Base-by-base conservation (phyloP, 2,797 vertebrate species). In the Sciaenops ocellatus region DNA sequence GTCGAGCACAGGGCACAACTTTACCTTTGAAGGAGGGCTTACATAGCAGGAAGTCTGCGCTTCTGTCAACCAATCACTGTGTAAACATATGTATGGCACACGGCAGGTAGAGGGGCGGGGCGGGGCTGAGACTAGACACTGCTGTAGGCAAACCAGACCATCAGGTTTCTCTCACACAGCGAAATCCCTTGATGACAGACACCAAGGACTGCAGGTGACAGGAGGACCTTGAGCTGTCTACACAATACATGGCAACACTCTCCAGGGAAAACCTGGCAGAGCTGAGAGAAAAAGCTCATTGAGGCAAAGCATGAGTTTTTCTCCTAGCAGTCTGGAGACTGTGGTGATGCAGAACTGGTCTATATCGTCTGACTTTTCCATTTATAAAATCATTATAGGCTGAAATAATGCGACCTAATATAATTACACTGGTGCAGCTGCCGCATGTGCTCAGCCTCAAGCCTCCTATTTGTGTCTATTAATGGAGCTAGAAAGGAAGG, bases 131-230 rank as follows among this genome's bases (percentile, higher is more conserved):
- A 26, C 1, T 46, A 85, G 82, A 83, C 70, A 1, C 80, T 3
- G 80, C 73, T 85, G 79, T 63, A 44, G 83, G 83, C 44, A 84
- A 95, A 95, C 95, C 93, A 87, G 95, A 83, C 87, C 3, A 34
- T 94, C 95, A 89, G 92, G 94, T 95, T 95, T 92, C 79, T 75
- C 80, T 69, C 78, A 76, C 47, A 61, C 46, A 87, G 61, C 76
- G 82, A 93, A 88, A 92, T 87, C 92, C 81, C 82, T 82, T 81
- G 79, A 85, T 90, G 90, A 94, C 81, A 91, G 90, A 89, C n/a
- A 28, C 51, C 47, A 50, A 67, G 72, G 82, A 84, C 86, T 1
- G 50, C n/a, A 66, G 47, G 83, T 88, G 85, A 93, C 87, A 76
- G 66, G 46, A 59, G 61, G 85, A 88, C 82, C 88, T 81, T 30